Base-by-base conservation (phyloP, 2,888 invertebrate genomes). In the Thymelicus acteon region DNA sequence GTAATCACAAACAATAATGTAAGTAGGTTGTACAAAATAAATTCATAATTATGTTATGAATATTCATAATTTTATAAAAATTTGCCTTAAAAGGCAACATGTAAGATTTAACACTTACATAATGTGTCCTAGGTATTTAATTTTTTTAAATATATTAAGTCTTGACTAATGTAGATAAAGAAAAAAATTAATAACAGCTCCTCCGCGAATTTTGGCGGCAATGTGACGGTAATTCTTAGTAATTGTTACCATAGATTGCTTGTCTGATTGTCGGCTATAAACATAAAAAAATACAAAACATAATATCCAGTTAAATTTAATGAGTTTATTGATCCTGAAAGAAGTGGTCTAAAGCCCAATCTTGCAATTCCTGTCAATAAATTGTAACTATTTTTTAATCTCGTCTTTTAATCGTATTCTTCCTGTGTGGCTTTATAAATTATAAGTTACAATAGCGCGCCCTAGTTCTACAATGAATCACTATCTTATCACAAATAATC, bases 401-500 rank as follows among this genome's bases (percentile, higher is more conserved):
- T 49, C 60, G 47, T 65, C 19, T 72, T 73, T 65, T 72, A 64
- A 64, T 70, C 40, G 10, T 39, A 37, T 70, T 24, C 39, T 64
- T 54, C 40, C n/a, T 48, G 44, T 63, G 19, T 48, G 13, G 24
- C 62, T 39, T 39, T 24, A 48, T 12, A 10, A 67, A 67, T 39
- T 49, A 54, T 47, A 31, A 15, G 8, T 3, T 39, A 63, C 39
- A 69, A 39, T 69, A 62, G 67, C 66, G 70, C 73, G 78, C 78
- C 78, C 78, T 76, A 79, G 75, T 82, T 84, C 77, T 77, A 79
- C 78, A 84, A 82, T 86, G 84, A 85, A 78, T 84, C 82, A 61
- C 66, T 89, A 89, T 89, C 89, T 90, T 89, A 90, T 90, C 90
- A 75, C 57, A 71, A 73, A 75, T 72, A 78, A 79, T 82, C 83